phyloP scores from a whole-genome alignment of 2,113 vertebrate species.

The Peromyscus maniculatus region DNA sequence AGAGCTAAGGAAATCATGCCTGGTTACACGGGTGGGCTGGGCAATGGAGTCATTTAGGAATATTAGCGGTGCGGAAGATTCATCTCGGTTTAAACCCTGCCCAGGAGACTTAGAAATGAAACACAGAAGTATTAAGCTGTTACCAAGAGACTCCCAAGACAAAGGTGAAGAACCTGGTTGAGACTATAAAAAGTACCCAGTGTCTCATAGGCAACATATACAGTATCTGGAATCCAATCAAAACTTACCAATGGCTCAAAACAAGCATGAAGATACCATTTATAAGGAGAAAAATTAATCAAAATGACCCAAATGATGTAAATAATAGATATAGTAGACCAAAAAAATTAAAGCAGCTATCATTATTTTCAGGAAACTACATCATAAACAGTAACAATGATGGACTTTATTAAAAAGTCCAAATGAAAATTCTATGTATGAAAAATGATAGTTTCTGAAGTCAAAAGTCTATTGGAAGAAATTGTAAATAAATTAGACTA shows the following conservation, averaged over 20 bases:
- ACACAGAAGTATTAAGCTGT: neutral
- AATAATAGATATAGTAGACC: neutral
- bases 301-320: neutral
- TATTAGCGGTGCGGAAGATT: neutral
- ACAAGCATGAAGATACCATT: neutral
- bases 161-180: neutral
- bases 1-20: neutral
- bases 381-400: neutral
- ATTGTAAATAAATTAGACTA: neutral
- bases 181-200: neutral
- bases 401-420: neutral
- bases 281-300: neutral
- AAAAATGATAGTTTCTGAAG: neutral
- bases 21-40: neutral
- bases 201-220: neutral
- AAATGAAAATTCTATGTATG: neutral
- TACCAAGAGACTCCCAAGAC: neutral
- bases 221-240: neutral
- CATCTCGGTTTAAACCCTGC: neutral
- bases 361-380: slow-evolving; percentile 2
- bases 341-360: neutral
- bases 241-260: neutral
- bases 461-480: neutral
- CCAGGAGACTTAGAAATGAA: neutral
- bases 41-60: neutral